phyloP scores from a whole-genome alignment of 2,888 invertebrate species.

The Epinotia bilunana region DNA sequence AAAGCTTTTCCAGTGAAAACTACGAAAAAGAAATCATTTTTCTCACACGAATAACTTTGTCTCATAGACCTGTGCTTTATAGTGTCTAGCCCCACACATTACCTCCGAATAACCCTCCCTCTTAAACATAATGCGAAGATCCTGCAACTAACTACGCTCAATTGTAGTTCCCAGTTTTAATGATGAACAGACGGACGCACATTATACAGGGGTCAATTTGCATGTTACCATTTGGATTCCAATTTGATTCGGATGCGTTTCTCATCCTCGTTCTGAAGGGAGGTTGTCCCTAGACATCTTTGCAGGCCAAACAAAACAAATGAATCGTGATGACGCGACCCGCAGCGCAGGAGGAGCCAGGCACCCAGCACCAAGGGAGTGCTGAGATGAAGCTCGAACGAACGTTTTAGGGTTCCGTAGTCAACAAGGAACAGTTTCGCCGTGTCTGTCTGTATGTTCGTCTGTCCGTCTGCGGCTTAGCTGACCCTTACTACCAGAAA shows the following conservation, averaged over 20 bases:
- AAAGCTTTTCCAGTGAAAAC: too few relatives aligned
- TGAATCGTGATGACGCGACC: too few relatives aligned
- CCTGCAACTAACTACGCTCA: slow-evolving; percentile 33
- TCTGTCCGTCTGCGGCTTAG: too few relatives aligned
- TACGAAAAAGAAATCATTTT: background rate
- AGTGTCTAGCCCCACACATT: slow-evolving; percentile 33
- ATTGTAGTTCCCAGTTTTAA: slow-evolving; percentile 32
- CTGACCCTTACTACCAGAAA: too few relatives aligned
- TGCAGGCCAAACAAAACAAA: too few relatives aligned
- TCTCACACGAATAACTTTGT: slow-evolving; percentile 4
- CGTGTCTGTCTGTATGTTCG: too few relatives aligned
- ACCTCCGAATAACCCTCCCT: slow-evolving; percentile 26
- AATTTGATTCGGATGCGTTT: background rate
- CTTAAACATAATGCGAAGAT: slow-evolving; percentile 14
- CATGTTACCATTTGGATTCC: background rate
- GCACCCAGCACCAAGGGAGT: too few relatives aligned
- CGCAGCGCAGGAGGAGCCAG: too few relatives aligned
- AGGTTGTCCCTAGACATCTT: too few relatives aligned
- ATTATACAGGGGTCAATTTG: slow-evolving; percentile 19
- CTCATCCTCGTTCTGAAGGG: background rate
- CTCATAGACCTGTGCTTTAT: slow-evolving; percentile 31
- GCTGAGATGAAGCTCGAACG: too few relatives aligned
- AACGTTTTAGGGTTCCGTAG: too few relatives aligned
- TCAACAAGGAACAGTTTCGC: too few relatives aligned
- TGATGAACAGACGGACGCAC: slow-evolving; percentile 30